Base-by-base conservation (phyloP, 2,113 vertebrate species). In the Axis porcinus region DNA sequence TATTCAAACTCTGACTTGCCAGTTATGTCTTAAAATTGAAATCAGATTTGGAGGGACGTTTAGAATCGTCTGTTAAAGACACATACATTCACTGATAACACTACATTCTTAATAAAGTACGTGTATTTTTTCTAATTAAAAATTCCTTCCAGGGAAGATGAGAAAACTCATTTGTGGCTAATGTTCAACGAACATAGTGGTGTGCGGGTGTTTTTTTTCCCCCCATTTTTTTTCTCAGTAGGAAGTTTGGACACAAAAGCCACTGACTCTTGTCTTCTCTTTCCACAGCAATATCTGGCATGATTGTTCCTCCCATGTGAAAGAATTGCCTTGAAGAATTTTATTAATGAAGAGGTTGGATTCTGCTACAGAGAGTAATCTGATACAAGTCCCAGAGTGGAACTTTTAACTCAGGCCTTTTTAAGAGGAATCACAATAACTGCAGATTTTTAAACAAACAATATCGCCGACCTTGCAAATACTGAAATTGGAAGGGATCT, bases 361-460 rank as follows among this genome's bases (percentile, higher is more conserved):
- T 99, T 99, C 98, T 99, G 98, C 99, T 99, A 99, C 98, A 98
- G 98, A 99, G 98, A 99, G 99, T 99, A 98, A 99, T 99, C 99
- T 98, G 99, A 99, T 98, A 98, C 98, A 99, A 99, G 99, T 99
- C 99, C 99, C 99, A 99, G 99, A 99, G 99, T 97, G 98, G 99
- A 99, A 99, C 99, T 99, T 99, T 99, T 99, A 99, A 99, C 99
- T 99, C 99, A 99, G 99, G 99, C 99, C 99, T 99, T 99, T 99
- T 99, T 99, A 99, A 99, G 98, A 99, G 99, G 99, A 99, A 99
- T 99, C 99, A 99, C 98, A 99, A 98, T 98, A 99, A 99, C 99
- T 99, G 98, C 99, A 98, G 98, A 99, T 99, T 99, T 99, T 98
- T 99, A 99, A 99, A 98, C 97, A 97, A 98, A 97, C 94, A 98